Evolutionary conservation across 2,113 vertebrate species (phyloP).

Genomic region (Turdus rufiventris): DNA sequence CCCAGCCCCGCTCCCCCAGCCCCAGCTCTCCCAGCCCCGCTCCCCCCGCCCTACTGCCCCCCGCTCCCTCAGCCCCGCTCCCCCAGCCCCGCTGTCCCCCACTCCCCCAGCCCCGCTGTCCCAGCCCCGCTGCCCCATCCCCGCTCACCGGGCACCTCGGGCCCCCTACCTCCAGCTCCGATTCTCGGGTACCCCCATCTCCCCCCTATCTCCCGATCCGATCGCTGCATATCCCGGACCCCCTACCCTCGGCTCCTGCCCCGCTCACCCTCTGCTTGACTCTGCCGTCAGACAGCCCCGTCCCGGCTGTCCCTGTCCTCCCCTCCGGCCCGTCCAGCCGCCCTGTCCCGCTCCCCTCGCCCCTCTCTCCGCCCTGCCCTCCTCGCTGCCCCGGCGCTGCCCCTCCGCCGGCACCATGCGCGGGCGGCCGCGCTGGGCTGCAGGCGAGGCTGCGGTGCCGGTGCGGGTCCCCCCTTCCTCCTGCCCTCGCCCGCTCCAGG

Average conservation of each 20-base stretch:
- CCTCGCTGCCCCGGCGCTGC: background rate
- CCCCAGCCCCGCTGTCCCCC: too few species aligned
- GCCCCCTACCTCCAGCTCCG: background rate
- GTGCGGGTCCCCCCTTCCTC: background rate
- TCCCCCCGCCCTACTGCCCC: too few species aligned
- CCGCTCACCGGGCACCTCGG: background rate
- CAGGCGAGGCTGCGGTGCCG: slow-evolving; percentile 44
- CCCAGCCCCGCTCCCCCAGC: too few species aligned
- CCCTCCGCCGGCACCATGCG: background rate
- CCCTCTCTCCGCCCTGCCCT: background rate
- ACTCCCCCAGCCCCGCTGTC: background rate
- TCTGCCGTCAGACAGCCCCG: slow-evolving; percentile 68
- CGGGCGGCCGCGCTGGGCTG: background rate
- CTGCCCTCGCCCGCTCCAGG: slow-evolving; percentile 36
- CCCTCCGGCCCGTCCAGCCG: background rate
- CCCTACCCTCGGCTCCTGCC: background rate
- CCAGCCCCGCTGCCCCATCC: background rate
- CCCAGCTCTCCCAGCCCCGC: background rate
- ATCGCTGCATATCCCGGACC: background rate
- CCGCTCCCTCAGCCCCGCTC: background rate
- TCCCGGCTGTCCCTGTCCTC: background rate
- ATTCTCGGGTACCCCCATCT: too few species aligned
- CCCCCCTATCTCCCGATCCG: background rate
- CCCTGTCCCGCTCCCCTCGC: background rate
- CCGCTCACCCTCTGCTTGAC: slow-evolving; percentile 34